phyloP scores from a whole-genome alignment of 2,113 vertebrate genomes.

The Poeciliopsis retropinna region DNA sequence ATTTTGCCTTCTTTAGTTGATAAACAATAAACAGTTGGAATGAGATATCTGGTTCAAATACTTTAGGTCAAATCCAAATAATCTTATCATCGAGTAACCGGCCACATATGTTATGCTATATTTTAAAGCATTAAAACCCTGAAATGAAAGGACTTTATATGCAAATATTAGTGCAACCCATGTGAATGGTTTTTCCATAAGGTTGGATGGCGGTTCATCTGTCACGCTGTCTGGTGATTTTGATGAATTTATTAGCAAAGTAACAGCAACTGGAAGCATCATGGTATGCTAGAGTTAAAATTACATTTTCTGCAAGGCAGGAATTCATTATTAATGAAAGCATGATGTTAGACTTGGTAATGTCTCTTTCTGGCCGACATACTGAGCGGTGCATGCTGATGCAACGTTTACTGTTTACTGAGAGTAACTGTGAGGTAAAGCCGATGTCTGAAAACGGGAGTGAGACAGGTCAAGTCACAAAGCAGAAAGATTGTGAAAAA shows the following conservation, averaged over 20 bases:
- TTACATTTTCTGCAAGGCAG: not conserved
- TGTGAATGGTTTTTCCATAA: not conserved
- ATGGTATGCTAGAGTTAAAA: not conserved
- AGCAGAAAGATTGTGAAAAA: constrained; percentile 9
- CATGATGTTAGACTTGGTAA: constrained; percentile 9
- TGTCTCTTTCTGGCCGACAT: constrained; percentile 20
- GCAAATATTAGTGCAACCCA: not conserved
- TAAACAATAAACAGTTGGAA: no score
- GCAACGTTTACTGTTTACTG: not conserved
- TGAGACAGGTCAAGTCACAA: not conserved
- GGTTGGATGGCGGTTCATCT: no score
- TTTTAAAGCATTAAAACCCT: no score
- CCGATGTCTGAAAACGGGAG: constrained; percentile 1
- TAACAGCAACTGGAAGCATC: not conserved
- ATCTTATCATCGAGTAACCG: no score
- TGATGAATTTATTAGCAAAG: not conserved
- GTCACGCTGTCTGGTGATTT: not conserved
- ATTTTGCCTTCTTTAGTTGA: no score
- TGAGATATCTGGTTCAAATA: no score
- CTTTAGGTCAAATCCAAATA: no score
- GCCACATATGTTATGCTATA: no score
- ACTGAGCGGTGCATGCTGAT: not conserved
- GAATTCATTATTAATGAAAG: constrained; percentile 2
- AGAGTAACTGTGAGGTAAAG: not conserved
- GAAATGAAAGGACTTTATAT: no score